Evolutionary conservation across 2,888 invertebrate genomes (phyloP).

Genomic region (Ptychoptera albimana): DNA sequence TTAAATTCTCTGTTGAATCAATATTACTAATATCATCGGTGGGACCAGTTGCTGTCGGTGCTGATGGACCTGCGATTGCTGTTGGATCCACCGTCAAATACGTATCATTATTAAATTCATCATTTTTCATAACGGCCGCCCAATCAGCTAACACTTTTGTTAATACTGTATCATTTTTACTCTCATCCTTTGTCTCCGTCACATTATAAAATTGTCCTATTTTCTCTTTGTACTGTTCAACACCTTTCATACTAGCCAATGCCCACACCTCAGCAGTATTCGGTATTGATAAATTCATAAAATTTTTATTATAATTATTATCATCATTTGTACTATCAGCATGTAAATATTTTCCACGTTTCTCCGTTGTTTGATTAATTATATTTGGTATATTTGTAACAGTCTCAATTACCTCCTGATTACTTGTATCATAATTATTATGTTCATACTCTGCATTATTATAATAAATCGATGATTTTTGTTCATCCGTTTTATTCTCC

Average conservation of each 20-base stretch:
- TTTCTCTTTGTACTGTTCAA: constrained; percentile 9
- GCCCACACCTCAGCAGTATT: constrained; percentile 25
- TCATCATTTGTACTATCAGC: neutral
- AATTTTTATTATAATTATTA: constrained; percentile 14
- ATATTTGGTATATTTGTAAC: constrained; percentile 9
- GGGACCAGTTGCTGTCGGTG: neutral
- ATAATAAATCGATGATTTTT: neutral
- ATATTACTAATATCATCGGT: neutral
- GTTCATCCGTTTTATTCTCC: neutral
- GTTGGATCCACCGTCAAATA: constrained; percentile 16
- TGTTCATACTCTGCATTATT: neutral
- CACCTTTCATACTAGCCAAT: constrained; percentile 22
- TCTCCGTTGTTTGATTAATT: constrained; percentile 15
- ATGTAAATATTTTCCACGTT: constrained; percentile 22
- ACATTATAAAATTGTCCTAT: constrained; percentile 4
- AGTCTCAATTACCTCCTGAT: constrained; percentile 5
- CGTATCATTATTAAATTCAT: constrained; percentile 13
- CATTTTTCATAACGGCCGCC: constrained; percentile 10
- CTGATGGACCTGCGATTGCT: neutral
- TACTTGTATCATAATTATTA: neutral
- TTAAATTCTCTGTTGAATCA: neutral
- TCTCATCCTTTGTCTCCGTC: constrained; percentile 7
- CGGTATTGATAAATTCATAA: constrained; percentile 22
- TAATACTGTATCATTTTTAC: constrained; percentile 1
- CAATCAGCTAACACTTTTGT: constrained; percentile 9